These are phyloP conservation scores for Pituophis catenifer DNA, from an alignment of 2,113 vertebrate species.

Conservation along the genomic window DNA sequence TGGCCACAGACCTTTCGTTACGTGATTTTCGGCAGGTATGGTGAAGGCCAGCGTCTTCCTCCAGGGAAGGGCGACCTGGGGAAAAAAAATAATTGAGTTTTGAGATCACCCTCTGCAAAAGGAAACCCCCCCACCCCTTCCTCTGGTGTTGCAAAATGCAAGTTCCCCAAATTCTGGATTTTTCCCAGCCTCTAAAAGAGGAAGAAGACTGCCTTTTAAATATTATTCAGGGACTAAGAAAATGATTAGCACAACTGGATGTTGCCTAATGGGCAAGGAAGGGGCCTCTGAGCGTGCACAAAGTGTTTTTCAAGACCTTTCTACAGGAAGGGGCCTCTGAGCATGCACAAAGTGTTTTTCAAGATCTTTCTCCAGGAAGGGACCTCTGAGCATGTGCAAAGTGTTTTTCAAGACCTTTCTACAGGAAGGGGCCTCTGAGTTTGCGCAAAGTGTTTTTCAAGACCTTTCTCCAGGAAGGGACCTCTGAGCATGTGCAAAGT, in stretches of 20 bases:
- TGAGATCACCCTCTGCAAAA: background rate
- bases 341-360: too few species aligned
- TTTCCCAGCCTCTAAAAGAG: background rate
- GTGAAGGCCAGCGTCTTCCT: conserved; percentile 48
- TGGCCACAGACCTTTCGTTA: conserved; percentile 33
- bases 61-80: conserved; percentile 44
- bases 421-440: background rate
- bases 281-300: background rate
- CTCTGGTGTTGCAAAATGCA: too few species aligned
- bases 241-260: background rate
- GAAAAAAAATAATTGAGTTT: background rate
- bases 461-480: background rate
- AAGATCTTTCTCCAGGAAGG: background rate
- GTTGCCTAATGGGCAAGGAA: background rate
- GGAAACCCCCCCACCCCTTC: background rate
- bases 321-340: too few species aligned
- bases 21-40: conserved; percentile 48
- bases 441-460: too few species aligned
- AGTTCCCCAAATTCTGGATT: background rate
- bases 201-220: background rate
- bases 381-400: background rate
- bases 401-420: background rate
- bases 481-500: background rate
- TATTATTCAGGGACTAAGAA: background rate
- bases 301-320: too few species aligned